Base-by-base conservation (phyloP, 2,888 invertebrate species). In the Temnothorax ravouxi region DNA sequence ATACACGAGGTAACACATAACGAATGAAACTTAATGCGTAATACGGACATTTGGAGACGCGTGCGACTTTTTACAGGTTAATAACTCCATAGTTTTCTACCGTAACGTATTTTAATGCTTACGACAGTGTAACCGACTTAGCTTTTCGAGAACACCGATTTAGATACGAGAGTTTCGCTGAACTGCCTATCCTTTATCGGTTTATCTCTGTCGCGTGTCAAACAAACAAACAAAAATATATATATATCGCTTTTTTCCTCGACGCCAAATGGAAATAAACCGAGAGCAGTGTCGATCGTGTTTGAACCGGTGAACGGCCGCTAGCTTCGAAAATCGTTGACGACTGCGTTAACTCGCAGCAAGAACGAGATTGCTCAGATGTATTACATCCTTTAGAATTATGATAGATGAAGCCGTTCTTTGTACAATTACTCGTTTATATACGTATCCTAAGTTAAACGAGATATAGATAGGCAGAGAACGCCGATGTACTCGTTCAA, bases 61-160 rank as follows among this genome's bases (percentile, higher is more conserved):
- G 84, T 79, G 85, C 89, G 86, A 91, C 88, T 92, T 93, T 93
- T 92, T 93, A 92, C 92, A 88, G 88, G 90, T 91, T 91, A 90
- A 89, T 88, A 88, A 91, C 91, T 93, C 91, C 91, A 89, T 91
- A 91, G 89, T 92, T 92, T 92, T 93, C 88, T 89, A 89, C 90
- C 87, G 88, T 89, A 91, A 91, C 88, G 90, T 90, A 90, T 87
- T 87, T 90, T 89, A 88, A 89, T 86, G 87, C 90, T 84, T 89
- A 89, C 84, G 83, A 86, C 85, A 88, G 71, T 89, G 74, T 84
- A 88, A 85, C 67, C 82, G 79, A 79, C 38, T 79, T 81, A 50
- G 81, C 61, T 81, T 81, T 79, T 76, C 62, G 41, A 81, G 71
- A 82, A 66, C 77, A 72, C 79, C 86, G 83, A 87, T 80, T 72